Base-by-base conservation (phyloP, 2,888 invertebrate genomes). In the Cryptus viduatorius region DNA sequence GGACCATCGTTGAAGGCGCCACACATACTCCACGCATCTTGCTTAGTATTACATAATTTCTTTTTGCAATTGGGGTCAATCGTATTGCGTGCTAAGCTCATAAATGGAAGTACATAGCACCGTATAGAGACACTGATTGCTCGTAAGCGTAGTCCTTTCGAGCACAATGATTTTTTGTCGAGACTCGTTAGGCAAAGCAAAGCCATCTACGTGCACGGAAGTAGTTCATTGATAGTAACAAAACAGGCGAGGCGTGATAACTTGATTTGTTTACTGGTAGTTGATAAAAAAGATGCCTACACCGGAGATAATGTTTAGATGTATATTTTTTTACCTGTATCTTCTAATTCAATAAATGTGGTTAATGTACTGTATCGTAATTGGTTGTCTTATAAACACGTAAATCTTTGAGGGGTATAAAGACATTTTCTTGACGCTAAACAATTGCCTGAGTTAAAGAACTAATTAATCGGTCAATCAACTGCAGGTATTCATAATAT, bases 11-110 rank as follows among this genome's bases (percentile, higher is more conserved):
- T 65, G 31, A 56, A 65, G 67, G 84, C 71, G 75, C 77, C 79
- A 82, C 69, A 68, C 71, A 56, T 79, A 81, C 76, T 83, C 79
- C 82, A 81, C 82, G 69, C 61, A 44, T 79, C 19, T 29, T 65
- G 68, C 80, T 85, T 61, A 50, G 72, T 85, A 88, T 90, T 89
- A 87, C 89, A 89, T 89, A 90, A 89, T 88, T 88, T 86, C 87
- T 87, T 85, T 88, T 87, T 86, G 77, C 86, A 83, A 90, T 90
- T 87, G 89, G 82, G 89, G 89, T 86, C 89, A 87, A 89, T 87
- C 83, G 86, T 78, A 65, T 87, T 87, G 86, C 87, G 87, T 85
- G 86, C 79, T n/a, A 19, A 72, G 42, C 16, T 67, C 31, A 29
- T 64, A 44, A 53, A 71, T 69, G 19, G 24, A 24, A 24, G 24